Percentiles rank a stretch among this genome's conserved stretches.
phyloP scores from a whole-genome alignment of 2,888 invertebrate species.

The Tiphia femorata region DNA sequence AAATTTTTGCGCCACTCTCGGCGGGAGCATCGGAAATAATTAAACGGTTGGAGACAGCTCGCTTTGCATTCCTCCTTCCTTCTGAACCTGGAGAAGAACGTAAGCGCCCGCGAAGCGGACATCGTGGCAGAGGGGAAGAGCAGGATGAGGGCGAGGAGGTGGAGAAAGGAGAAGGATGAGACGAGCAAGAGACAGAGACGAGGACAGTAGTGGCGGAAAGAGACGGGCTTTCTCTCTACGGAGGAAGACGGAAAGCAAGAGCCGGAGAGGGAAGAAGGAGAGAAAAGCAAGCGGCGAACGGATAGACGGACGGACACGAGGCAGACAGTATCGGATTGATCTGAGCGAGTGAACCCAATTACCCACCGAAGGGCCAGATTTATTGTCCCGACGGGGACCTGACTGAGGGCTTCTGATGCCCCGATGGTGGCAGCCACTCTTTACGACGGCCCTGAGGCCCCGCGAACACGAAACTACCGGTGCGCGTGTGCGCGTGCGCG shows the following conservation, averaged over 20 bases:
- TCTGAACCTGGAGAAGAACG: neutral
- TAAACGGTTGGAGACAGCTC: too few relatives aligned
- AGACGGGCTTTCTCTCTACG: neutral
- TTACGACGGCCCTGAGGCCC: conserved; percentile 49
- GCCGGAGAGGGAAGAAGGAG: conserved; percentile 19
- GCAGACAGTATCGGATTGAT: conserved; percentile 69
- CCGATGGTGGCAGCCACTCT: conserved; percentile 61
- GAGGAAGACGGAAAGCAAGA: conserved; percentile 8
- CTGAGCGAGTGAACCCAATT: conserved; percentile 69
- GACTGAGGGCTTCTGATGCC: conserved; percentile 61
- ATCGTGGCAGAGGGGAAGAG: neutral
- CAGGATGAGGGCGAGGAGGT: neutral
- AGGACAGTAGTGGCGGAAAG: neutral
- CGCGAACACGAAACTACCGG: conserved; percentile 24
- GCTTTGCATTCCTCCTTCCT: too few relatives aligned
- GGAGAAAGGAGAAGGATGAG: conserved; percentile 1
- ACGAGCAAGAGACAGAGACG: too few relatives aligned
- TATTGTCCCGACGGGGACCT: conserved; percentile 61
- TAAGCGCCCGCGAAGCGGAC: neutral
- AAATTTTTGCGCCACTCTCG: too few relatives aligned
- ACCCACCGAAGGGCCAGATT: conserved; percentile 66
- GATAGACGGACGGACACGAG: conserved; percentile 64
- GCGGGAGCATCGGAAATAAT: too few relatives aligned
- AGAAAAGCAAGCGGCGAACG: conserved; percentile 45
- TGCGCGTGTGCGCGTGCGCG: too few relatives aligned